Conservation (phyloP, 2,888 invertebrate genomes). For the Tipula unca region DNA sequence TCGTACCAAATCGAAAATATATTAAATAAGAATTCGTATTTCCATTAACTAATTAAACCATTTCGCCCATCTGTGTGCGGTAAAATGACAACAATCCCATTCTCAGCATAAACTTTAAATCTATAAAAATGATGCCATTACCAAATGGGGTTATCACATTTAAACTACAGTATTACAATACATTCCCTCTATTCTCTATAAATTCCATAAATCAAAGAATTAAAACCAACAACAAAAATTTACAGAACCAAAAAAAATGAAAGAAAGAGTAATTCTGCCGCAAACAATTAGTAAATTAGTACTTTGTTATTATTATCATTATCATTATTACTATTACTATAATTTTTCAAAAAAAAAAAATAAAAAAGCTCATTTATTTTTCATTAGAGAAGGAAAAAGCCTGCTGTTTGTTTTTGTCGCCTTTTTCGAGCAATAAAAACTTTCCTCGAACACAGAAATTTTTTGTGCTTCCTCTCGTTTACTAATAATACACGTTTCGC, state of each 20-base stretch:
- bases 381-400: neutral
- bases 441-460: neutral
- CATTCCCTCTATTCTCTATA: neutral
- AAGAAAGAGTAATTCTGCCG: neutral
- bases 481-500: neutral
- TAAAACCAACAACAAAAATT: neutral
- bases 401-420: neutral
- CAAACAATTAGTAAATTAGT: conserved; percentile 9
- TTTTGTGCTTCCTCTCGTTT: neutral
- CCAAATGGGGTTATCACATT: neutral
- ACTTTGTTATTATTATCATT: neutral
- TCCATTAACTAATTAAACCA: conserved; percentile 14
- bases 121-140: neutral
- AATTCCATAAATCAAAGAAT: conserved; percentile 8
- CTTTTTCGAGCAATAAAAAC: neutral
- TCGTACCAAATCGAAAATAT: no score
- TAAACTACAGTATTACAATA: neutral
- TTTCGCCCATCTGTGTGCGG: neutral
- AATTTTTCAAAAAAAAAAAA: neutral
- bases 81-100: neutral
- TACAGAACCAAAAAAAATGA: neutral
- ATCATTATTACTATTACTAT: neutral
- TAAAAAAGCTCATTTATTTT: neutral
- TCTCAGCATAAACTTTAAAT: neutral
- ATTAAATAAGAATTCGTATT: neutral